Evolutionary conservation across 2,797 vertebrate genomes (phyloP).

Genomic region (Ficedula albicollis): DNA sequence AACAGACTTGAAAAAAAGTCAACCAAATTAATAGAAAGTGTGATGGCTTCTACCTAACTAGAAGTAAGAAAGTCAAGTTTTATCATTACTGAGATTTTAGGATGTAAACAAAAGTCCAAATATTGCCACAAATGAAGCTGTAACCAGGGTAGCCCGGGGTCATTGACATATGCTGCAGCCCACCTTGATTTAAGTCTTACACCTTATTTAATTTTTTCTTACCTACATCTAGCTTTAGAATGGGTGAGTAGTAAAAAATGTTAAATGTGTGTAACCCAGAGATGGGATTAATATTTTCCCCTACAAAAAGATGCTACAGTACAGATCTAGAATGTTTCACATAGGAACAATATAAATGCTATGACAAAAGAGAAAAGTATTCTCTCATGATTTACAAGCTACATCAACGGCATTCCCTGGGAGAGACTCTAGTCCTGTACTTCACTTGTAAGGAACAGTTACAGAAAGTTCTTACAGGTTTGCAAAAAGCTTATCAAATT

Average conservation of each 20-base stretch:
- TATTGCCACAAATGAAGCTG: not conserved
- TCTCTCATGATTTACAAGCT: not conserved
- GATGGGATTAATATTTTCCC: not conserved
- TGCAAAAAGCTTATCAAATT: not conserved
- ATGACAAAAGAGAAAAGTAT: not conserved
- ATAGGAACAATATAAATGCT: not conserved
- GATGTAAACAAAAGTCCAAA: not conserved
- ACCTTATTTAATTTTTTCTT: not conserved
- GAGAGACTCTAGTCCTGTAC: not conserved
- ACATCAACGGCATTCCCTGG: not conserved
- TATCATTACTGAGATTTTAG: not conserved
- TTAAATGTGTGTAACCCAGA: not conserved
- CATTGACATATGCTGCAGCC: too few relatives aligned
- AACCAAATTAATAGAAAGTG: not conserved
- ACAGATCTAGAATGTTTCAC: not conserved
- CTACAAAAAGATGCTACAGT: not conserved
- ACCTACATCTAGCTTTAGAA: not conserved
- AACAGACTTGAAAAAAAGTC: not conserved
- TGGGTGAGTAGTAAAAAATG: not conserved
- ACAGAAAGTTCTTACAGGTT: not conserved
- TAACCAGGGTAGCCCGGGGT: not conserved
- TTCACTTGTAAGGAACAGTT: not conserved
- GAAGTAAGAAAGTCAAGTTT: not conserved
- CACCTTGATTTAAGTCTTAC: too few relatives aligned
- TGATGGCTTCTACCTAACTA: not conserved